These are phyloP conservation scores for Gobio gobio DNA, from an alignment of 2,113 vertebrate genomes.

Conservation along the genomic window DNA sequence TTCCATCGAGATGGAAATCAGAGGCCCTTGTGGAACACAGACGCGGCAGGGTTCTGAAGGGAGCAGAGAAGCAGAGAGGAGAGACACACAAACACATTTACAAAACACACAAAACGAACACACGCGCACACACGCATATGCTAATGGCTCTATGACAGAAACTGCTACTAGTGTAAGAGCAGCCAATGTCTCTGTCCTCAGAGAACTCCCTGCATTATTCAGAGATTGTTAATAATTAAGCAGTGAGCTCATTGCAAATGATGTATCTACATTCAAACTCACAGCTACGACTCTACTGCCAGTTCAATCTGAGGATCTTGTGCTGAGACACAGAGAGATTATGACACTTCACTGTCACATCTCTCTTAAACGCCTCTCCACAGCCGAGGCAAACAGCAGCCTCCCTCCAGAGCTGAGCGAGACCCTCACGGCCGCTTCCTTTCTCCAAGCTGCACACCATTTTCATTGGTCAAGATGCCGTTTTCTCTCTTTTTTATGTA, in stretches of 20 bases:
- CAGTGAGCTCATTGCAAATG: constrained; percentile 44
- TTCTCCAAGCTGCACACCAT: neutral
- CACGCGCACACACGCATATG: constrained; percentile 17
- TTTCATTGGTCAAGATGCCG: neutral
- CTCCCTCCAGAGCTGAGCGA: neutral
- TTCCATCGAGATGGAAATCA: constrained; percentile 41
- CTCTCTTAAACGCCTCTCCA: constrained; percentile 1
- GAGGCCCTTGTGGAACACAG: constrained; percentile 43
- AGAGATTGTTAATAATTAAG: constrained; percentile 56
- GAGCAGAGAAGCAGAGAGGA: constrained; percentile 27
- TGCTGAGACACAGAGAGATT: constrained; percentile 32
- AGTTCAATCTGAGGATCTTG: constrained; percentile 18
- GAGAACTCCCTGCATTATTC: constrained; percentile 49
- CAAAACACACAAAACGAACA: constrained; percentile 1
- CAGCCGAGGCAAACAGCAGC: neutral
- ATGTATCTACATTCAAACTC: constrained; percentile 48
- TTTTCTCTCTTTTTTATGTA: neutral
- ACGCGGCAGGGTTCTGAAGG: constrained; percentile 38
- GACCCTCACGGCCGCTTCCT: neutral
- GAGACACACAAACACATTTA: constrained; percentile 34
- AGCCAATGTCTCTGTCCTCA: constrained; percentile 40
- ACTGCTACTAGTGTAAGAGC: constrained; percentile 39
- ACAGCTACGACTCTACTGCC: constrained; percentile 12
- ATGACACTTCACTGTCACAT: constrained; percentile 27
- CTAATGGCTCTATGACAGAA: constrained; percentile 40